These are phyloP conservation scores for Drosophila ohnishii DNA, from an alignment of 1,140 invertebrate species.

Conservation along the genomic window DNA sequence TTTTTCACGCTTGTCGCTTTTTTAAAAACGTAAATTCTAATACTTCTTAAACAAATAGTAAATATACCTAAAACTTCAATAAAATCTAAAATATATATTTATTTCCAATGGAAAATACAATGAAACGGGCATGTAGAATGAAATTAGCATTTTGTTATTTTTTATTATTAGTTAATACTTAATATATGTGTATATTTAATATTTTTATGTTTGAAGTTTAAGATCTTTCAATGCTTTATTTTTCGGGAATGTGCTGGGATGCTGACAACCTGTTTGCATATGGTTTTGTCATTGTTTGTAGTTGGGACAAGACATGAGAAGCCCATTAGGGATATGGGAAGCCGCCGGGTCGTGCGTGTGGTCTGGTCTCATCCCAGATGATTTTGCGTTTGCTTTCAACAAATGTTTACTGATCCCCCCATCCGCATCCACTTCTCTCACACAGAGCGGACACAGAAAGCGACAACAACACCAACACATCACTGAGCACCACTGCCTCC, in stretches of 20 bases:
- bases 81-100: too few species aligned
- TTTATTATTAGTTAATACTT: neutral
- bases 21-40: too few species aligned
- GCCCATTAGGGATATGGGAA: conserved; percentile 28
- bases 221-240: neutral
- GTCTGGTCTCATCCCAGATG: conserved; percentile 15
- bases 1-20: too few species aligned
- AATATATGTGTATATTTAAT: neutral
- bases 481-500: conserved; percentile 27
- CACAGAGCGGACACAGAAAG: conserved; percentile 75
- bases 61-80: too few species aligned
- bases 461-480: conserved; percentile 49
- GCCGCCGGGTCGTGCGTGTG: conserved; percentile 11
- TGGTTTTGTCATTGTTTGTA: conserved; percentile 27
- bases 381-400: neutral
- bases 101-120: too few species aligned
- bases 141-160: too few species aligned
- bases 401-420: conserved; percentile 20
- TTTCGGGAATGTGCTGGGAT: neutral
- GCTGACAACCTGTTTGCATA: conserved; percentile 28
- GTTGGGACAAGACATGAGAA: conserved; percentile 27
- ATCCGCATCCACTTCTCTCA: neutral
- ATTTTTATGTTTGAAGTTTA: neutral
- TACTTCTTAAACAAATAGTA: too few species aligned
- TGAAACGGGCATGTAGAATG: too few species aligned